phyloP scores from a whole-genome alignment of 2,113 vertebrate species.

The Ptilorrhoa leucosticta region DNA sequence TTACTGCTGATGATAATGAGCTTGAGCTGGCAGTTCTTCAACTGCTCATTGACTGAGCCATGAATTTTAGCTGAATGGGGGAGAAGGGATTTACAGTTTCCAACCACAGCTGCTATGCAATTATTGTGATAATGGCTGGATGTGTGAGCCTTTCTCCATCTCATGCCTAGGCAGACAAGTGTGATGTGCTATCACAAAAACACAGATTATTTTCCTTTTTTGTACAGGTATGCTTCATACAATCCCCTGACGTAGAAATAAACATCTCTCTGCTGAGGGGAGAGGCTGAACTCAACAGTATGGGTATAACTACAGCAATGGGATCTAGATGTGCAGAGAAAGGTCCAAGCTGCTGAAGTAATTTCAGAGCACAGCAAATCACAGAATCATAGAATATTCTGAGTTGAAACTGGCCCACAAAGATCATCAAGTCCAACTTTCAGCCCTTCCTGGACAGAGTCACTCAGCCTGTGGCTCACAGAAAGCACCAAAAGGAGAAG shows the following conservation, averaged over 20 bases:
- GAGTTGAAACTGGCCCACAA: background rate
- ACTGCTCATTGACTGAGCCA: background rate
- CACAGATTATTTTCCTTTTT: background rate
- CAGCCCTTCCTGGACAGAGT: background rate
- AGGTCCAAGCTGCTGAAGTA: background rate
- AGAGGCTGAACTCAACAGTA: background rate
- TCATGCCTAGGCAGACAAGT: background rate
- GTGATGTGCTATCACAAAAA: background rate
- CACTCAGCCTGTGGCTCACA: background rate
- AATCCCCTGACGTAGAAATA: background rate
- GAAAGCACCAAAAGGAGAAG: background rate
- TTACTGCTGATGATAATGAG: background rate
- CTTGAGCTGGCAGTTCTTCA: background rate
- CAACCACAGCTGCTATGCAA: background rate
- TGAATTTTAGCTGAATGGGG: background rate
- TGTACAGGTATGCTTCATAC: rapidly evolving
- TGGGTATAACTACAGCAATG: background rate
- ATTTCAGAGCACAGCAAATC: background rate
- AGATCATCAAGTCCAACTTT: background rate
- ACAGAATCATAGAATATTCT: background rate
- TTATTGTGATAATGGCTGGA: background rate
- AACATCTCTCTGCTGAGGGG: background rate
- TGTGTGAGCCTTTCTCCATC: background rate
- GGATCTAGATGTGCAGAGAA: background rate
- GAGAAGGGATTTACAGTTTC: background rate